Conservation (phyloP, 2,888 invertebrate genomes). For the Thyatira batis region DNA sequence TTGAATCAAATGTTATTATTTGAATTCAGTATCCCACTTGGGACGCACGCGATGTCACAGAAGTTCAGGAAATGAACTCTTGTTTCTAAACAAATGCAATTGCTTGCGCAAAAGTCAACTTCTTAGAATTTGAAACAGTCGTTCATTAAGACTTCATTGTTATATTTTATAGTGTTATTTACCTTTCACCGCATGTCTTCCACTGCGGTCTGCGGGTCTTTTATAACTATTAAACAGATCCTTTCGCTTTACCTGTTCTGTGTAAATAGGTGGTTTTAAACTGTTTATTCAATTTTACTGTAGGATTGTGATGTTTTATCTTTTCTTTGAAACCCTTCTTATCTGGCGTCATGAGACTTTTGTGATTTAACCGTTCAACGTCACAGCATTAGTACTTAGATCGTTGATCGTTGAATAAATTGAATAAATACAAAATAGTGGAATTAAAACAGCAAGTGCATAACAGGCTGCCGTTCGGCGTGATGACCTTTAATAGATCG, state of each 20-base stretch:
- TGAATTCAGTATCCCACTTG: constrained; percentile 23
- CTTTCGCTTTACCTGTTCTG: constrained; percentile 49
- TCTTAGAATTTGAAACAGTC: constrained; percentile 52
- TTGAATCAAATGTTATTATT: constrained; percentile 14
- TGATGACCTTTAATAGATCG: constrained; percentile 57
- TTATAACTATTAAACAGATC: constrained; percentile 45
- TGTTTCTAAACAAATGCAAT: constrained; percentile 45
- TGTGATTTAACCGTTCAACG: constrained; percentile 28
- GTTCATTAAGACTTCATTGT: constrained; percentile 72
- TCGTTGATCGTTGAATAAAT: not conserved
- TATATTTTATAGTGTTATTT: constrained; percentile 59
- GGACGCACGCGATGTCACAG: constrained; percentile 30
- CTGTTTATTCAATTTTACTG: constrained; percentile 40
- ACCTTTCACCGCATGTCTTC: constrained; percentile 50
- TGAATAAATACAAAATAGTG: constrained; percentile 29
- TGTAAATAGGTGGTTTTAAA: constrained; percentile 56
- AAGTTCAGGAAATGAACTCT: constrained; percentile 37
- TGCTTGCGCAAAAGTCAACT: constrained; percentile 42
- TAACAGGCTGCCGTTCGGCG: constrained; percentile 27
- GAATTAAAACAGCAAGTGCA: constrained; percentile 37
- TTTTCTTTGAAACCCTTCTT: constrained; percentile 35
- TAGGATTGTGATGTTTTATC: constrained; percentile 33
- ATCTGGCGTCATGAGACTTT: constrained; percentile 28
- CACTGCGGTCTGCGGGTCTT: constrained; percentile 27
- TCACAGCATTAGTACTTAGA: not conserved